phyloP scores from a whole-genome alignment of 2,888 invertebrate species.

The Diplolepis rosae region DNA sequence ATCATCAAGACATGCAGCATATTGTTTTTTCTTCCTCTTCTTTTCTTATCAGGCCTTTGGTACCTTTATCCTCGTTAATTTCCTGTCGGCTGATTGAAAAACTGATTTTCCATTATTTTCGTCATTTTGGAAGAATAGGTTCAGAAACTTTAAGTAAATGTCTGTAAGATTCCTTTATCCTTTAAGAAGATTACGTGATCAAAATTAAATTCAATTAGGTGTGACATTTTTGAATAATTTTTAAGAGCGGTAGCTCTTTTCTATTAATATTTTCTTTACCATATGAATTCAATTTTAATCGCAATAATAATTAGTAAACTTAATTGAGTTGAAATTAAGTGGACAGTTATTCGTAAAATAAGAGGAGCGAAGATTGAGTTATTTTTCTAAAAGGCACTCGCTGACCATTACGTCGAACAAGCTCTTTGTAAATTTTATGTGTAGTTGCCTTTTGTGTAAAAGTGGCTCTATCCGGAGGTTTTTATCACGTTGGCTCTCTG shows the following conservation, averaged over 20 bases:
- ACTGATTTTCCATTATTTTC: background rate
- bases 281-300: too few species aligned
- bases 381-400: background rate
- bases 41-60: background rate
- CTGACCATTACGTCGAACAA: background rate
- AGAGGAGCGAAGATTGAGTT: background rate
- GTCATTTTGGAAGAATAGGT: background rate
- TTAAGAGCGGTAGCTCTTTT: too few species aligned
- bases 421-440: background rate
- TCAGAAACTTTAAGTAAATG: background rate
- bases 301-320: too few species aligned
- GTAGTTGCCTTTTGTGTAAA: conserved; percentile 8
- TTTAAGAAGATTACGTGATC: too few species aligned
- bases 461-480: background rate
- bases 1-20: background rate
- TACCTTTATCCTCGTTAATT: background rate
- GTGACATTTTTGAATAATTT: too few species aligned
- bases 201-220: too few species aligned
- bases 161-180: background rate
- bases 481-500: conserved; percentile 4
- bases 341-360: background rate
- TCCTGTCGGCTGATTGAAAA: conserved; percentile 15
- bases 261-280: too few species aligned
- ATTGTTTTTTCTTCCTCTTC: background rate
- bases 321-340: too few species aligned